Evolutionary conservation across 2,888 invertebrate species (phyloP).

Genomic region (Bellardia bayeri): DNA sequence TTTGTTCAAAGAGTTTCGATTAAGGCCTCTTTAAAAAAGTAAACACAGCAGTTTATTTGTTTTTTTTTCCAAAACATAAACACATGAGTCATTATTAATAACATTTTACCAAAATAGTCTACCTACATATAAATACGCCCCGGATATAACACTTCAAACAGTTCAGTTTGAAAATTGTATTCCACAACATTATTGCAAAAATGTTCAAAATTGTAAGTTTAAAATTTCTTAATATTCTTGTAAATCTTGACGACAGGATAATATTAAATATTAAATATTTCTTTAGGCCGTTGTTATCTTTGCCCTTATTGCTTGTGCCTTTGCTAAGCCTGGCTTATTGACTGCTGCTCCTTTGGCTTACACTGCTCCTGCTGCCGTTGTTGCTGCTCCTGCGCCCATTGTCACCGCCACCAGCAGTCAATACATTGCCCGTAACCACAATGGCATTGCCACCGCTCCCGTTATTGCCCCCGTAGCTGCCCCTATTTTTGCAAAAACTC

Average conservation of each 20-base stretch:
- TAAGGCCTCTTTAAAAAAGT: background rate
- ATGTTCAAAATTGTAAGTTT: constrained; percentile 57
- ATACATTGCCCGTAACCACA: constrained; percentile 78
- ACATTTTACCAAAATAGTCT: background rate
- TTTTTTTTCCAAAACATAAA: background rate
- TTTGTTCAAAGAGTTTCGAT: background rate
- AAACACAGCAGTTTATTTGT: background rate
- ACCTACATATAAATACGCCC: background rate
- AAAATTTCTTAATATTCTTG: background rate
- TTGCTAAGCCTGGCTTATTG: constrained; percentile 71
- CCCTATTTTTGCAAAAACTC: constrained; percentile 43
- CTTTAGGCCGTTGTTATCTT: constrained; percentile 66
- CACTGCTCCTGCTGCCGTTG: constrained; percentile 28
- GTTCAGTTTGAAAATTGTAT: background rate
- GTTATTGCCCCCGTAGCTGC: constrained; percentile 74
- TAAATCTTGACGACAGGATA: too few relatives aligned
- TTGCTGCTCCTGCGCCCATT: constrained; percentile 67
- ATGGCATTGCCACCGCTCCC: constrained; percentile 75
- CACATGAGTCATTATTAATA: background rate
- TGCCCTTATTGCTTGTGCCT: constrained; percentile 70
- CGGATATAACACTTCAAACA: background rate
- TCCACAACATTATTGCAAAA: constrained; percentile 18
- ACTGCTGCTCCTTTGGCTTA: constrained; percentile 66
- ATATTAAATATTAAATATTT: too few relatives aligned
- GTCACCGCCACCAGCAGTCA: constrained; percentile 78